A percentile compares a stretch with the other conserved stretches of the same genome.
Conservation (phyloP, 2,888 invertebrate species). For the Lasioglossum malachurum region DNA sequence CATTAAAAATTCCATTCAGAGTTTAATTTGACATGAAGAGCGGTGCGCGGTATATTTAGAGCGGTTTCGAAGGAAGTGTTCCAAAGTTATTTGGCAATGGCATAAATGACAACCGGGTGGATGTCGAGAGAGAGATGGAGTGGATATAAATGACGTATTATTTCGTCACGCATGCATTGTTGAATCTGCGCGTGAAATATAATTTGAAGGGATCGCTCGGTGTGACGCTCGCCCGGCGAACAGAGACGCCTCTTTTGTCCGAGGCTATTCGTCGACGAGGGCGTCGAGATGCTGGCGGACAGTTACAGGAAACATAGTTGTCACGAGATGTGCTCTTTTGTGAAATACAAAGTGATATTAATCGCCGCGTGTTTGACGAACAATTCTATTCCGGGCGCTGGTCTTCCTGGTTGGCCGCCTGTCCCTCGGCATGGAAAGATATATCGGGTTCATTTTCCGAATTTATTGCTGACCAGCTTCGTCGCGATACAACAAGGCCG, state of each 20-base stretch:
- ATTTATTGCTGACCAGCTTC: slow-evolving; percentile 15
- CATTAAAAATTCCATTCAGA: background rate
- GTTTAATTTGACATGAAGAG: background rate
- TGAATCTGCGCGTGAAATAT: slow-evolving; percentile 50
- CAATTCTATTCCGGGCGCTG: slow-evolving; percentile 41
- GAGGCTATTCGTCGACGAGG: slow-evolving; percentile 39
- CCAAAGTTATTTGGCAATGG: slow-evolving; percentile 4
- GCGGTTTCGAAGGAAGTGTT: background rate
- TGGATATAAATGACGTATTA: slow-evolving; percentile 4
- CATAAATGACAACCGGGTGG: background rate
- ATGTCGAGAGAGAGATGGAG: background rate
- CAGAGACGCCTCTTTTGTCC: slow-evolving; percentile 49
- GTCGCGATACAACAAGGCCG: slow-evolving; percentile 1
- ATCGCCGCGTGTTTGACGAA: slow-evolving; percentile 45
- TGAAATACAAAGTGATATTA: slow-evolving; percentile 45
- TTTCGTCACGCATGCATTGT: slow-evolving; percentile 40
- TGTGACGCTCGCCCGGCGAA: slow-evolving; percentile 33
- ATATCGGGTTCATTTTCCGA: slow-evolving; percentile 33
- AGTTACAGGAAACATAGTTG: slow-evolving; percentile 44
- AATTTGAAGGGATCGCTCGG: slow-evolving; percentile 56
- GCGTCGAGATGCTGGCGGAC: slow-evolving; percentile 34
- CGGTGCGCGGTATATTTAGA: background rate
- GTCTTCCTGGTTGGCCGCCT: slow-evolving; percentile 34
- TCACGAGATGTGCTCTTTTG: slow-evolving; percentile 57
- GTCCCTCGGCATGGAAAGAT: slow-evolving; percentile 33